These are phyloP conservation scores for Protula sp. DNA, from an alignment of 2,888 invertebrate genomes.

Conservation along the genomic window DNA sequence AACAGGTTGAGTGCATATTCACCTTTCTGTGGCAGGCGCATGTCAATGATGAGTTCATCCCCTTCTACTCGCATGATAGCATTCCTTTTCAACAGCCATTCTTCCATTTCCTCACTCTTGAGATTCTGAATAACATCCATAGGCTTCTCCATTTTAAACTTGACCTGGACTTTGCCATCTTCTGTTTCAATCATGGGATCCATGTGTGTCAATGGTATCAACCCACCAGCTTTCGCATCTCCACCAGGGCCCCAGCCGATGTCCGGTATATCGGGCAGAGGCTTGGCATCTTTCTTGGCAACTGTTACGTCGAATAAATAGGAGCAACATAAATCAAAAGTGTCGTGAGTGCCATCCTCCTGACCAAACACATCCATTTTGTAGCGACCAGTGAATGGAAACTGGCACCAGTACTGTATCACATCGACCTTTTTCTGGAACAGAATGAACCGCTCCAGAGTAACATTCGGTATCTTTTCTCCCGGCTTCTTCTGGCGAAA, in stretches of 20 bases:
- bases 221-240: slow-evolving; percentile 36
- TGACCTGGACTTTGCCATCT: slow-evolving; percentile 42
- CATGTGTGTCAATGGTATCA: slow-evolving; percentile 39
- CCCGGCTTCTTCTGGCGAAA: slow-evolving; percentile 19
- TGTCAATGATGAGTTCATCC: slow-evolving; percentile 36
- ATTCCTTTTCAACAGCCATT: slow-evolving; percentile 34
- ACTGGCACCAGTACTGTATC: slow-evolving; percentile 33
- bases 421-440: slow-evolving; percentile 37
- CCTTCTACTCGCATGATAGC: slow-evolving; percentile 36
- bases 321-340: slow-evolving; percentile 44
- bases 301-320: slow-evolving; percentile 41
- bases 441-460: slow-evolving; percentile 43
- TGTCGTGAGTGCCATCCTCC: slow-evolving; percentile 34
- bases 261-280: slow-evolving; percentile 44
- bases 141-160: slow-evolving; percentile 34
- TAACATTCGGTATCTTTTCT: slow-evolving; percentile 9
- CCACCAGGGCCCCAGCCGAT: slow-evolving; percentile 47
- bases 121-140: slow-evolving; percentile 37
- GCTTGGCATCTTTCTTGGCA: slow-evolving; percentile 34
- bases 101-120: slow-evolving; percentile 33
- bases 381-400: slow-evolving; percentile 39
- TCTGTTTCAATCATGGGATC: slow-evolving; percentile 39
- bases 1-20: slow-evolving; percentile 45
- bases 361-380: slow-evolving; percentile 48
- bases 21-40: slow-evolving; percentile 41